Evolutionary conservation across 2,113 vertebrate species (phyloP), one percentile per base, ranked within the genome.

Genomic region (Urocitellus parryii): DNA sequence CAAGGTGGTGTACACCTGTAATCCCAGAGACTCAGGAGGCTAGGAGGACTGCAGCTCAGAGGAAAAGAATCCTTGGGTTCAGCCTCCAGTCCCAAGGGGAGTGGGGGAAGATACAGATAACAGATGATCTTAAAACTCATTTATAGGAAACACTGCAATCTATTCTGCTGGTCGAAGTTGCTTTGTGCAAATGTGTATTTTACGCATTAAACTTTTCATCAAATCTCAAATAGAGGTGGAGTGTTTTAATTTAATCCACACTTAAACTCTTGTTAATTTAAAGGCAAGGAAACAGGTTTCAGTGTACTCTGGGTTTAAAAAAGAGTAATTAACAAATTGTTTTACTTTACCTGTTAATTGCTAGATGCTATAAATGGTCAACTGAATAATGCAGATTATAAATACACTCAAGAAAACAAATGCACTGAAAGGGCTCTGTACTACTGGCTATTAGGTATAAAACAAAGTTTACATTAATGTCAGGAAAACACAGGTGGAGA

Each of bases 401-500:
- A 94, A 86, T 32, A 58, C 70, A 96, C 88, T 95, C 88, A 88
- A 67, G 91, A 90, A 96, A 94, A 89, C 76, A 80, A 93, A 93
- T 48, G 82, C 92, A 84, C 74, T 18, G 20, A 25, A 72, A 87
- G 84, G 91, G 88, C 65, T 92, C 92, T 39, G 73, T 37, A 63
- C 48, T 76, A 88, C 89, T 87, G 92, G 94, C 0, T 97, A 70
- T 70, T 92, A 85, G 56, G 80, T 92, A 95, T 76, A 97, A 97
- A 88, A 85, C 93, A 97, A 95, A 90, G 84, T 96, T 88, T 97
- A 94, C 93, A 77, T 92, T 95, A 96, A 79, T 97, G 96, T 96
- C 96, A 96, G 96, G 90, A 96, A 45, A 94, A 96, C 42, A 90
- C 92, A 97, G 97, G 97, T 97, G 79, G 96, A 98, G 97, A 98